Percentiles rank a stretch among this genome's conserved stretches.
These are phyloP conservation scores for Aethes cnicana DNA, from an alignment of 2,888 invertebrate genomes.

Conservation along the genomic window DNA sequence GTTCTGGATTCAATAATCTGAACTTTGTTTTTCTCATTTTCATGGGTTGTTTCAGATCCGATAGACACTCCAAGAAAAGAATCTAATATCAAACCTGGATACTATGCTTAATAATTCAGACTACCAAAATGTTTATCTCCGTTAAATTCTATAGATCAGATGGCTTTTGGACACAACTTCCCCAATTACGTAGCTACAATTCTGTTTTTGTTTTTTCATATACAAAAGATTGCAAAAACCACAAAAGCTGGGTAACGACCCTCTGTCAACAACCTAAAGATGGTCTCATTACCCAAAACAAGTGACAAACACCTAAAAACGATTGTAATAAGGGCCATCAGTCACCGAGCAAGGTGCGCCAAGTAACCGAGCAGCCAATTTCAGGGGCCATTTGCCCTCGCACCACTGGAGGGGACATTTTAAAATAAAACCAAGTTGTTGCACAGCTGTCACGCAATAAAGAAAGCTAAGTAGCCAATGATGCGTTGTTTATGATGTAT, in stretches of 20 bases:
- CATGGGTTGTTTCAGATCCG: too few relatives aligned
- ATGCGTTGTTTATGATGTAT: slow-evolving; percentile 29
- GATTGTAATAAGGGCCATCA: slow-evolving; percentile 67
- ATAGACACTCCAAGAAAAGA: too few relatives aligned
- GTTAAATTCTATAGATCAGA: too few relatives aligned
- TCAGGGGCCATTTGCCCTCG: slow-evolving; percentile 77
- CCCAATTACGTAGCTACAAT: too few relatives aligned
- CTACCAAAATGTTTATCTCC: too few relatives aligned
- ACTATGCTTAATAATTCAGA: too few relatives aligned
- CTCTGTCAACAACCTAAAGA: background rate
- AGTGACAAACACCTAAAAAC: slow-evolving; percentile 64
- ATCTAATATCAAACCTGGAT: too few relatives aligned
- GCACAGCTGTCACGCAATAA: slow-evolving; percentile 27
- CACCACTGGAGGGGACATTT: slow-evolving; percentile 55
- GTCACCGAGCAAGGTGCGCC: slow-evolving; percentile 72
- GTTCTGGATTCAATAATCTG: too few relatives aligned
- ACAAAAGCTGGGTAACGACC: too few relatives aligned
- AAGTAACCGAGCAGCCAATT: slow-evolving; percentile 69
- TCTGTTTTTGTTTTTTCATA: too few relatives aligned
- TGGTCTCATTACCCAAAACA: slow-evolving; percentile 38
- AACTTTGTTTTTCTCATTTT: too few relatives aligned
- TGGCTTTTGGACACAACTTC: too few relatives aligned
- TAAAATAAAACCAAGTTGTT: slow-evolving; percentile 53
- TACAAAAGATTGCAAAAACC: background rate
- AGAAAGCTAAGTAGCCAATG: slow-evolving; percentile 28